A percentile compares a stretch with the other conserved stretches of the same genome.
phyloP scores from a whole-genome alignment of 1,140 invertebrate genomes.

The Calosoma granatense region DNA sequence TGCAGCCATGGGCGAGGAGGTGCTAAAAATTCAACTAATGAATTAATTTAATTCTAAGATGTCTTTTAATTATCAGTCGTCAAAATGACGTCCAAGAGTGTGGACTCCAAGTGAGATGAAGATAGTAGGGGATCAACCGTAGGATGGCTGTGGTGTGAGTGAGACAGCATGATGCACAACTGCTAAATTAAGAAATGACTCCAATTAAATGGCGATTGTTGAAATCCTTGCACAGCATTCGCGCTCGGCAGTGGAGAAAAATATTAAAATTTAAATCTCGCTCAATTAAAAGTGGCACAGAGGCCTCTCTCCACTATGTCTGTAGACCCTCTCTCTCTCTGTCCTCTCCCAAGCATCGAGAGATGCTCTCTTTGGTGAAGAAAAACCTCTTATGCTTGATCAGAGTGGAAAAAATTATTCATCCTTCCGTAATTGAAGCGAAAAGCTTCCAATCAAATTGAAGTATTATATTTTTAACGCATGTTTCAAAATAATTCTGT shows the following conservation, averaged over 20 bases:
- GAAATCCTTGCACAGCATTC: neutral
- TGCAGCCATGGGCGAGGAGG: too few species aligned
- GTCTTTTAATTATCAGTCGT: constrained; percentile 9
- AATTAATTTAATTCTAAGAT: constrained; percentile 7
- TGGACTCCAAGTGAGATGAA: neutral
- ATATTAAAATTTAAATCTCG: constrained; percentile 7
- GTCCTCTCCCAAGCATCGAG: too few species aligned
- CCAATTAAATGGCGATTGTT: constrained; percentile 5
- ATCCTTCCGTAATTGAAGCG: too few species aligned
- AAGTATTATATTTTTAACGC: too few species aligned
- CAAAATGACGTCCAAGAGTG: constrained; percentile 5
- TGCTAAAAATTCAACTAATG: constrained; percentile 7
- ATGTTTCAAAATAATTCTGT: too few species aligned
- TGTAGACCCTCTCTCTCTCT: too few species aligned
- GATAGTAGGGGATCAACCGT: neutral
- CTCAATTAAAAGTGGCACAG: neutral
- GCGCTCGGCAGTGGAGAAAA: neutral
- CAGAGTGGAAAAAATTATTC: too few species aligned
- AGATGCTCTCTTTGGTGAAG: too few species aligned
- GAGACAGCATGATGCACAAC: neutral
- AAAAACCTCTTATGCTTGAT: too few species aligned
- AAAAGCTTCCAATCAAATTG: too few species aligned
- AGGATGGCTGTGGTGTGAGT: neutral
- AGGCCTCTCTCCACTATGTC: too few species aligned
- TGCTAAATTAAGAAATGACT: constrained; percentile 6